Evolutionary conservation across 2,888 invertebrate genomes (phyloP).

Genomic region (Dinocampus coccinellae): DNA sequence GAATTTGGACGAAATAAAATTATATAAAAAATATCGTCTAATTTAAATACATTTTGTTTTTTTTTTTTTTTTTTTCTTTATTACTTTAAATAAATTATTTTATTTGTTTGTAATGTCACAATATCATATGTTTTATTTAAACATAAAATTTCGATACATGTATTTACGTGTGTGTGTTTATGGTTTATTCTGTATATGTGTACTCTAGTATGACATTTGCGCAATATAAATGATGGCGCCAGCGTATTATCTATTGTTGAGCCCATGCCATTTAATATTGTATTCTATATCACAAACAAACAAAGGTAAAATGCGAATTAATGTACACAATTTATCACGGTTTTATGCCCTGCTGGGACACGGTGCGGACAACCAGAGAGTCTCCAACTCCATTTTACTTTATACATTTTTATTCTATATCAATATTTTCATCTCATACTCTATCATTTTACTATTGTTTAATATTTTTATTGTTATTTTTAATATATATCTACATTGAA

Average conservation of each 20-base stretch:
- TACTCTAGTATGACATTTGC: constrained; percentile 13
- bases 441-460: constrained; percentile 26
- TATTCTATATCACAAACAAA: constrained; percentile 69
- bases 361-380: constrained; percentile 48
- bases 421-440: constrained; percentile 25
- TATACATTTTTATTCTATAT: constrained; percentile 29
- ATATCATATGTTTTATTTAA: too few relatives aligned
- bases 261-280: constrained; percentile 69
- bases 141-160: too few relatives aligned
- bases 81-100: too few relatives aligned
- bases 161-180: too few relatives aligned
- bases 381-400: constrained; percentile 38
- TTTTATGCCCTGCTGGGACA: constrained; percentile 65
- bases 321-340: constrained; percentile 69
- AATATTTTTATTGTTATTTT: constrained; percentile 28
- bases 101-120: too few relatives aligned
- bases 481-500: too few relatives aligned
- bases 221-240: constrained; percentile 64
- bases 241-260: constrained; percentile 68
- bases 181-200: background rate
- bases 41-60: background rate
- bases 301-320: constrained; percentile 70
- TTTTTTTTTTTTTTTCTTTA: constrained; percentile 12
- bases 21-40: constrained; percentile 40
- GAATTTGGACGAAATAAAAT: constrained; percentile 32